Percentiles rank a stretch among this genome's conserved stretches.
These are phyloP conservation scores for Cettia cetti DNA, from an alignment of 2,113 vertebrate genomes.

Conservation along the genomic window DNA sequence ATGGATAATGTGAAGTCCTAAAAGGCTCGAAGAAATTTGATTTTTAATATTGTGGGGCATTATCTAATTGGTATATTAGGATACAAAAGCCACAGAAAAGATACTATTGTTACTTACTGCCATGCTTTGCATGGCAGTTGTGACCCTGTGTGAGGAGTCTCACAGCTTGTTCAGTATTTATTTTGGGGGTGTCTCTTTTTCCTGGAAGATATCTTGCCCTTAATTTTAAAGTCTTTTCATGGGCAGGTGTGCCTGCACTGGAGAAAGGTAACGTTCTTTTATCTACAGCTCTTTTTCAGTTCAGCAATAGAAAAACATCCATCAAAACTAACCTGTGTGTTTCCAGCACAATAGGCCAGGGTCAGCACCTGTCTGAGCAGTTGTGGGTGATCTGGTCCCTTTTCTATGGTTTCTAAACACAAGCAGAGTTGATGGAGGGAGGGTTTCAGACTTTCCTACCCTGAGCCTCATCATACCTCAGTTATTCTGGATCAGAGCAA, in stretches of 20 bases:
- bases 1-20: not conserved
- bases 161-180: not conserved
- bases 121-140: not conserved
- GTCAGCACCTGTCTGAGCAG: not conserved
- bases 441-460: accelerated
- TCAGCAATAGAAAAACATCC: not conserved
- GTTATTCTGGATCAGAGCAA: not conserved
- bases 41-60: not conserved
- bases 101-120: not conserved
- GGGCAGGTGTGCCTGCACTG: not conserved
- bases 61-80: not conserved
- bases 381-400: accelerated
- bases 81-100: not conserved
- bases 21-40: not conserved
- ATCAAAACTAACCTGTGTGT: not conserved
- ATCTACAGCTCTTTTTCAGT: not conserved
- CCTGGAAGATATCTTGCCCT: not conserved
- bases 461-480: not conserved
- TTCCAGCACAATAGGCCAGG: not conserved
- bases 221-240: not conserved
- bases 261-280: not conserved
- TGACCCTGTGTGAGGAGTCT: not conserved
- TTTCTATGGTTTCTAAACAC: not conserved
- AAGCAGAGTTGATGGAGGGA: not conserved
- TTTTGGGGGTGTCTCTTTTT: not conserved